phyloP scores from a whole-genome alignment of 2,888 invertebrate species.

The Caenorhabditis zanzibari region DNA sequence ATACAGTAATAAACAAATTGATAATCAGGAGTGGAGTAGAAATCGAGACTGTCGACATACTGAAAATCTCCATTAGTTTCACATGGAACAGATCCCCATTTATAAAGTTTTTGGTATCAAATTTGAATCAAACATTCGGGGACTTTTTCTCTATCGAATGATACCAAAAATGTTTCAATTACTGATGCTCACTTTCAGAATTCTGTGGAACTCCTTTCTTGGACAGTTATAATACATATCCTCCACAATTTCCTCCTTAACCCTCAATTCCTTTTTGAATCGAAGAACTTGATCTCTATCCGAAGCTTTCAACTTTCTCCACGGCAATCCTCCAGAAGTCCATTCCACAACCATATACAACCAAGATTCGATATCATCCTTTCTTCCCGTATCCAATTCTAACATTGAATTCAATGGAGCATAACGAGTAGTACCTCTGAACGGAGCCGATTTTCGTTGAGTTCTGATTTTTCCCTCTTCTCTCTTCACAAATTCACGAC shows the following conservation, averaged over 20 bases:
- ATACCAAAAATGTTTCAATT: no score
- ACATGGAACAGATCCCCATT: no score
- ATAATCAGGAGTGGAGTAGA: constrained; percentile 77
- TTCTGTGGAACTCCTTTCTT: constrained; percentile 67
- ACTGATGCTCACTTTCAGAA: constrained; percentile 61
- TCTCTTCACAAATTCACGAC: constrained; percentile 72
- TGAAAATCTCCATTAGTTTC: constrained; percentile 60
- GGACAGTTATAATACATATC: constrained; percentile 67
- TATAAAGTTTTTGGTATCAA: no score
- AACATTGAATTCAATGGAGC: constrained; percentile 75
- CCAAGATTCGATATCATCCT: constrained; percentile 80
- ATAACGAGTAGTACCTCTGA: constrained; percentile 79
- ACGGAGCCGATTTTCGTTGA: constrained; percentile 73
- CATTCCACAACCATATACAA: constrained; percentile 80
- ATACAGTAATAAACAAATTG: constrained; percentile 73
- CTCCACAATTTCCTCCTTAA: constrained; percentile 52
- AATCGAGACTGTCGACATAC: constrained; percentile 75
- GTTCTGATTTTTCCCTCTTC: constrained; percentile 71
- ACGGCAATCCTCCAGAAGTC: constrained; percentile 78
- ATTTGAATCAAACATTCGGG: no score
- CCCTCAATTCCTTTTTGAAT: constrained; percentile 72
- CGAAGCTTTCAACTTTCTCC: constrained; percentile 71
- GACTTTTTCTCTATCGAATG: no score
- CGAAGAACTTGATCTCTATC: constrained; percentile 74
- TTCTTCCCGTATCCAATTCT: constrained; percentile 74